These are phyloP conservation scores for Syngnathus floridae DNA, from an alignment of 2,113 vertebrate species.

Conservation along the genomic window DNA sequence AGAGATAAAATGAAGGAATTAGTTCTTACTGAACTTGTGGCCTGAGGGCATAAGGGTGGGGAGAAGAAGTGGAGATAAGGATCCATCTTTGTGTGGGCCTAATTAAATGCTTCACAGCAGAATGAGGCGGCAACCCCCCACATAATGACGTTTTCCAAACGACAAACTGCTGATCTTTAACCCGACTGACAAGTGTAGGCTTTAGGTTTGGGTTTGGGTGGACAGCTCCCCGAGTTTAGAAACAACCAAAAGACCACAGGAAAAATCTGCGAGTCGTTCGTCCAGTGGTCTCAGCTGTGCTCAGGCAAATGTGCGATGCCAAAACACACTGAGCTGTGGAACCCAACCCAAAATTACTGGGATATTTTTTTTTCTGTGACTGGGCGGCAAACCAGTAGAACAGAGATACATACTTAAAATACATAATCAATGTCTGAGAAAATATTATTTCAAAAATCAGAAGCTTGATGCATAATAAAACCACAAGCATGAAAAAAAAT, in stretches of 20 bases:
- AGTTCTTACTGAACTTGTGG: not conserved
- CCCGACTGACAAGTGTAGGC: slow-evolving; percentile 2
- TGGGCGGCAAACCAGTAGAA: not conserved
- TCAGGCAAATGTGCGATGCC: slow-evolving; percentile 2
- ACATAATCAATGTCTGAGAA: not conserved
- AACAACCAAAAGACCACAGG: slow-evolving; percentile 2
- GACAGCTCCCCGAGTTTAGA: slow-evolving; percentile 19
- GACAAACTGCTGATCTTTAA: slow-evolving; percentile 24
- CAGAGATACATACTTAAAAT: not conserved
- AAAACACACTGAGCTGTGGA: slow-evolving; percentile 14
- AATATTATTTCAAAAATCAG: not conserved
- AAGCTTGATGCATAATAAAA: too few species aligned
- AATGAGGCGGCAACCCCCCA: not conserved
- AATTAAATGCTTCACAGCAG: slow-evolving; percentile 2
- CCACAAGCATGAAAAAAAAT: too few species aligned
- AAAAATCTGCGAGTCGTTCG: not conserved
- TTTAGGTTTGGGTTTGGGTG: not conserved
- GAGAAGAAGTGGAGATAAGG: not conserved
- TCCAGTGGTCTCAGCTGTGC: not conserved
- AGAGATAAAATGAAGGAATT: slow-evolving; percentile 25
- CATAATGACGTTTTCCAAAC: slow-evolving; percentile 2
- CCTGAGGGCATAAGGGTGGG: not conserved
- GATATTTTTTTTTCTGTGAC: slow-evolving; percentile 12
- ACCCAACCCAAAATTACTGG: slow-evolving; percentile 37
- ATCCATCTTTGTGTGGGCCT: not conserved